phyloP scores from a whole-genome alignment of 2,797 vertebrate genomes.

The Caiman crocodilus region DNA sequence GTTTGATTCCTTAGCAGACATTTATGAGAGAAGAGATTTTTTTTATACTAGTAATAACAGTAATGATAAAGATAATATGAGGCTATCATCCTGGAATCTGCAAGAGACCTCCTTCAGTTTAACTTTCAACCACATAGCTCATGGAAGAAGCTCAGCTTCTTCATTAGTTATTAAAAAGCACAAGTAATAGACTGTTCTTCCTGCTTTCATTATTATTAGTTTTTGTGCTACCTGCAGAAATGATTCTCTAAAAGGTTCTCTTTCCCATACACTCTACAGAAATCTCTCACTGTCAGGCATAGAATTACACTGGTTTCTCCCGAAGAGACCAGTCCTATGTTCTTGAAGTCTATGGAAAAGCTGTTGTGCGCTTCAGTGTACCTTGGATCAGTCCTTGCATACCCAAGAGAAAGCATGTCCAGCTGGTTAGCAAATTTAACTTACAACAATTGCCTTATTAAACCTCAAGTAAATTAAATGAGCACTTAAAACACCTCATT shows the following conservation, averaged over 20 bases:
- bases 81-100: not conserved
- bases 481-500: constrained; percentile 60
- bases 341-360: not conserved
- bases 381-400: constrained; percentile 52
- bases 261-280: not conserved
- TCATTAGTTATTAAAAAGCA: not conserved
- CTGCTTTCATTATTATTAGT: no score
- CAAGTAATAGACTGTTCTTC: not conserved
- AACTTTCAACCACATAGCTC: not conserved
- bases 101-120: not conserved
- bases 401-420: constrained; percentile 58
- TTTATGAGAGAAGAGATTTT: not conserved
- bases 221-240: not conserved
- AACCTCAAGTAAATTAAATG: constrained; percentile 71
- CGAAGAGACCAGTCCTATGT: not conserved
- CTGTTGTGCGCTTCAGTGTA: not conserved
- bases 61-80: no score
- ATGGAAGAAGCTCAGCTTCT: not conserved
- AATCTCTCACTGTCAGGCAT: not conserved
- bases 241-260: not conserved
- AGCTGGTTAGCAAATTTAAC: constrained; percentile 71
- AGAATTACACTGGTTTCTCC: not conserved
- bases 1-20: not conserved
- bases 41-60: no score
- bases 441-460: constrained; percentile 63